Base-by-base conservation (phyloP, 1,140 invertebrate genomes). In the Formica exsecta region DNA sequence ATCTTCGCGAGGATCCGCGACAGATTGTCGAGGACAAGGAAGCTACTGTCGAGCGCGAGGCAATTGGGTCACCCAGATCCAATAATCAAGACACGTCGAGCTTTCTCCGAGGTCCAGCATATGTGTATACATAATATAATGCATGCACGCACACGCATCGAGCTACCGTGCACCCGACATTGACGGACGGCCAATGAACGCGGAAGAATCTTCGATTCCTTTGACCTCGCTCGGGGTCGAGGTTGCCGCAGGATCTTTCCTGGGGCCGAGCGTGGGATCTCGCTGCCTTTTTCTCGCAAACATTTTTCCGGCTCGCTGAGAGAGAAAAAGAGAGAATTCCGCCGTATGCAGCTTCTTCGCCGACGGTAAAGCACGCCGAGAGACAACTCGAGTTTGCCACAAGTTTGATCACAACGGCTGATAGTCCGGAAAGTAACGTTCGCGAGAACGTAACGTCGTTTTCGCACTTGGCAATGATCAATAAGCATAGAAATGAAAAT, bases 31-130 rank as follows among this genome's bases (percentile, higher is more conserved):
- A 68, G 9, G 77, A 87, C n/a, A 61, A 91, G 66, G 79, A 88
- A 86, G 61, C 16, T 57, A 44, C 54, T 41, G 44, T 86, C 22
- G 68, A 75, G 86, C 88, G 64, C 86, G 88, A 88, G 64, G 79
- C 91, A 94, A 94, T 94, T 93, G 86, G 94, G 94, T 94, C 93
- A 94, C 93, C 93, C 94, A 94, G 93, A 94, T 94, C 91, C 85
- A 91, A 92, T 92, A 94, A 94, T 89, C 91, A 87, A 94, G 89
- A 86, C 90, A 87, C 91, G 74, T 86, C 88, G 83, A 92, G 93
- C 93, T 94, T 94, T 94, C 94, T 94, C 94, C 90, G 62, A 80
- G 84, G 66, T 74, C 68, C 74, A 54, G 74, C 85, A 77, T 41
- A 25, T 62, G 25, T 73, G 74, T 44, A 75, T 38, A 7, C 65